These are phyloP conservation scores for Gallinago solitaria DNA, from an alignment of 2,797 vertebrate genomes.

Conservation along the genomic window DNA sequence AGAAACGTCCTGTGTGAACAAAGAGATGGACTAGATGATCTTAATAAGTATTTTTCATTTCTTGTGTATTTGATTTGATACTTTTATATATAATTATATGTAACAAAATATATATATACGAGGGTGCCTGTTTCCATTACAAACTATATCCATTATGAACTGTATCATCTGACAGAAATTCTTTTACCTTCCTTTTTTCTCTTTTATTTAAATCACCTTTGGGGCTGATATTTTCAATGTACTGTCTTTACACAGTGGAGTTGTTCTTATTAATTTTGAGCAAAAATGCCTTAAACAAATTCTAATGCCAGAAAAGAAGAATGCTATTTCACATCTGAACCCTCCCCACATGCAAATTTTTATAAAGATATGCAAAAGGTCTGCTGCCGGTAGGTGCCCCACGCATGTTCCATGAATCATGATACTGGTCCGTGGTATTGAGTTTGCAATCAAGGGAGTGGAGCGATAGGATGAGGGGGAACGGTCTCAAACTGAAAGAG, in stretches of 20 bases:
- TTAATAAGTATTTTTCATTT: conserved; percentile 11
- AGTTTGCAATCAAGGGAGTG: not conserved
- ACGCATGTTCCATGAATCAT: accelerated
- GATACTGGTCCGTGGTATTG: not conserved
- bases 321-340: not conserved
- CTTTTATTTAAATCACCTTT: conserved; percentile 45
- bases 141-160: conserved; percentile 3
- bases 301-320: not conserved
- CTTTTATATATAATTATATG: not conserved
- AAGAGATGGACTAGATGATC: not conserved
- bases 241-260: conserved; percentile 11
- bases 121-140: not conserved
- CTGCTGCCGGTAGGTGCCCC: not conserved
- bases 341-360: not conserved
- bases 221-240: conserved; percentile 1
- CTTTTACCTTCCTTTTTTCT: not conserved
- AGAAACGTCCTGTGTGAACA: not conserved
- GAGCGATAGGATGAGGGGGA: too few relatives aligned
- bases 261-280: conserved; percentile 33
- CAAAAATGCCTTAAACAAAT: conserved; percentile 8
- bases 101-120: not conserved
- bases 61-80: conserved; percentile 3
- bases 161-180: conserved; percentile 15
- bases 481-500: too few relatives aligned
- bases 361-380: not conserved